Percentiles rank a stretch among this genome's conserved stretches.
These are phyloP conservation scores for Cydia strobilella DNA, from an alignment of 1,140 invertebrate genomes.

Conservation along the genomic window DNA sequence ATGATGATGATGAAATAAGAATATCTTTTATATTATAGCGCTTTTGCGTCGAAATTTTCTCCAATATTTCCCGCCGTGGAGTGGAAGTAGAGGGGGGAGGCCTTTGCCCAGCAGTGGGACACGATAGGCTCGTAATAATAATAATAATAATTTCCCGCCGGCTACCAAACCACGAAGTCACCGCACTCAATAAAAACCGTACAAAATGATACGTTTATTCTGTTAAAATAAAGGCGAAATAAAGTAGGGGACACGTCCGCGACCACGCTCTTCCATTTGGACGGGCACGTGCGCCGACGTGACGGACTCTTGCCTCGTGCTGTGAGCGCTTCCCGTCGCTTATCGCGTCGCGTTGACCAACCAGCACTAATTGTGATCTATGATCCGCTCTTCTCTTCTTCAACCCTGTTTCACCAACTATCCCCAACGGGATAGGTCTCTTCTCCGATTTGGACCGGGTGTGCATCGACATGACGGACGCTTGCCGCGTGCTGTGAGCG, in stretches of 20 bases:
- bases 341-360: no score
- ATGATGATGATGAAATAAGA: no score
- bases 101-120: no score
- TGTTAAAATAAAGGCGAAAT: neutral
- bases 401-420: no score
- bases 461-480: neutral
- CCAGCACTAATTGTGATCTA: no score
- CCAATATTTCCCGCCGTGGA: neutral
- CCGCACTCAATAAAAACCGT: neutral
- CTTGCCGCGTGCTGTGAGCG: neutral
- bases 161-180: neutral
- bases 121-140: no score
- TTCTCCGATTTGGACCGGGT: neutral
- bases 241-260: neutral
- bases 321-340: neutral
- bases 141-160: no score
- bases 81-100: no score
- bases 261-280: conserved; percentile 3
- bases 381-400: no score
- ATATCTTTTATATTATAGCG: no score
- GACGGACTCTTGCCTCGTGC: neutral
- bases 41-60: neutral
- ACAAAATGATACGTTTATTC: conserved; percentile 6
- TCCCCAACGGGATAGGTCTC: no score
- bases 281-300: neutral